phyloP scores from a whole-genome alignment of 2,888 invertebrate species.

The Stegophylla sp. region DNA sequence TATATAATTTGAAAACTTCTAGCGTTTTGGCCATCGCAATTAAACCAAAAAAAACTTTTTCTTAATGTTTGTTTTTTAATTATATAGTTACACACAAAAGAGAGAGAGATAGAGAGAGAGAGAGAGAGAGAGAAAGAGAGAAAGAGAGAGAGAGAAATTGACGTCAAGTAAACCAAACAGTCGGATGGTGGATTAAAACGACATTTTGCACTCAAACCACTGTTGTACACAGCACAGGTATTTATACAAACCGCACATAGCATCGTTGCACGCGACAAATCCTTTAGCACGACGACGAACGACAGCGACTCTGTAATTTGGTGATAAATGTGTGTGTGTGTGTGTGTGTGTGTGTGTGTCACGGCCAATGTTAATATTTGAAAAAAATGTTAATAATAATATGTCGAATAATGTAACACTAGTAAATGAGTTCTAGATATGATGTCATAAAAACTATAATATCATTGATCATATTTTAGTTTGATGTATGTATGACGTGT shows the following conservation, averaged over 20 bases:
- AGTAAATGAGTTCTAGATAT: too few relatives aligned
- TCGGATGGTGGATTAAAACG: not conserved
- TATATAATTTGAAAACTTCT: slow-evolving; percentile 28
- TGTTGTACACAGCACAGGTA: not conserved
- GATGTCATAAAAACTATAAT: too few relatives aligned
- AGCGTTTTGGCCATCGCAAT: slow-evolving; percentile 1
- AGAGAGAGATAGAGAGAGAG: not conserved
- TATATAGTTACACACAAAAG: not conserved
- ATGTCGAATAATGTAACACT: too few relatives aligned
- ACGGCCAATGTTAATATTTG: too few relatives aligned
- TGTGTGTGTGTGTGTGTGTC: too few relatives aligned
- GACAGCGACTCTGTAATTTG: too few relatives aligned
- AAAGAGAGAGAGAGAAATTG: too few relatives aligned
- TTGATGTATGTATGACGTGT: too few relatives aligned
- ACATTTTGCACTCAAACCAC: not conserved
- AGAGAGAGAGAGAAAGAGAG: not conserved
- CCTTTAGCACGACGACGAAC: not conserved
- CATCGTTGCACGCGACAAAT: slow-evolving; percentile 16
- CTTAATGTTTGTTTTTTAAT: slow-evolving; percentile 3
- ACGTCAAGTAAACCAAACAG: not conserved
- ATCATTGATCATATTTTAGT: too few relatives aligned
- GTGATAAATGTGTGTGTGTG: too few relatives aligned
- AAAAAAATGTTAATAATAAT: too few relatives aligned
- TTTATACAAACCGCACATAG: not conserved
- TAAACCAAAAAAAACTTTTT: slow-evolving; percentile 16